Percentiles rank a stretch among this genome's conserved stretches.
These are phyloP conservation scores for Brenthis hecate DNA, from an alignment of 2,888 invertebrate genomes.

Conservation along the genomic window DNA sequence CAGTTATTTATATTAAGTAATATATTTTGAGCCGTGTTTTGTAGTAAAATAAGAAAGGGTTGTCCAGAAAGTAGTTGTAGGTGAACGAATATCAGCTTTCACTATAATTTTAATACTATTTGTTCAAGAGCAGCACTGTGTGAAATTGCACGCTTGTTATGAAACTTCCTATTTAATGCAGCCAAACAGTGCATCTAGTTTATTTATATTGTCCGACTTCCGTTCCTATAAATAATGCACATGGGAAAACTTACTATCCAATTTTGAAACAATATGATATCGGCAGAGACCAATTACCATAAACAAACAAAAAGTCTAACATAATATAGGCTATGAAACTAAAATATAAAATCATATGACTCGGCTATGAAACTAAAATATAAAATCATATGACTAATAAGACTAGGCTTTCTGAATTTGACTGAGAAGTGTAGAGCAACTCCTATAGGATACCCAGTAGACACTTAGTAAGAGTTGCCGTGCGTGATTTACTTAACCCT, in stretches of 20 bases:
- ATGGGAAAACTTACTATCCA: conserved; percentile 22
- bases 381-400: too few species aligned
- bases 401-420: not conserved
- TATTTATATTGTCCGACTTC: conserved; percentile 31
- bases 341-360: too few species aligned
- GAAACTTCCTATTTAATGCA: conserved; percentile 44
- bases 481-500: too few species aligned
- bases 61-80: not conserved
- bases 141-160: conserved; percentile 53
- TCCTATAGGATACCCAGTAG: too few species aligned
- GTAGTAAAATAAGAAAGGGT: not conserved
- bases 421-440: conserved; percentile 3
- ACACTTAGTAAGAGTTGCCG: too few species aligned
- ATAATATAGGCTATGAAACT: too few species aligned
- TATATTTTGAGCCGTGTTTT: not conserved
- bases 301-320: too few species aligned
- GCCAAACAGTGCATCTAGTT: conserved; percentile 32
- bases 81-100: conserved; percentile 46
- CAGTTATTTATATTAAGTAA: too few species aligned
- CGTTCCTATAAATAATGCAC: conserved; percentile 23
- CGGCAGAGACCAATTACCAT: too few species aligned
- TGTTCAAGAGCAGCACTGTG: conserved; percentile 57
- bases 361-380: too few species aligned
- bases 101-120: conserved; percentile 57
- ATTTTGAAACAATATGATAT: conserved; percentile 13